Percentiles rank a stretch among this genome's conserved stretches.
Evolutionary conservation across 1,140 invertebrate species (phyloP).

Genomic region (Drosophila fuyamai): DNA sequence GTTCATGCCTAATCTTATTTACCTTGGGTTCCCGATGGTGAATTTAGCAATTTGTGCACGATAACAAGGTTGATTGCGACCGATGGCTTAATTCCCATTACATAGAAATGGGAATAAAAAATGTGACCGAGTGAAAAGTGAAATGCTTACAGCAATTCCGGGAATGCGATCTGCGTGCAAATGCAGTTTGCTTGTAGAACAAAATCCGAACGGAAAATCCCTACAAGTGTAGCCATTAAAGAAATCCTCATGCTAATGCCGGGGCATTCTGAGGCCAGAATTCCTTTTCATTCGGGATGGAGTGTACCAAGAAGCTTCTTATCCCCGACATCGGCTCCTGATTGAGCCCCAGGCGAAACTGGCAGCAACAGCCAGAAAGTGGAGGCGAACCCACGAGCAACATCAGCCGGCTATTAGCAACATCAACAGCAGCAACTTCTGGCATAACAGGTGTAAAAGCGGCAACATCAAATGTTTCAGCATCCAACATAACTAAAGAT

Average conservation of each 20-base stretch:
- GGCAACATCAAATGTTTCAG: background rate
- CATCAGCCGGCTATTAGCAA: background rate
- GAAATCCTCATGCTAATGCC: slow-evolving; percentile 30
- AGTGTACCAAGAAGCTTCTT: slow-evolving; percentile 14
- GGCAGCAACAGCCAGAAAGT: background rate
- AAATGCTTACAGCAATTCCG: slow-evolving; percentile 28
- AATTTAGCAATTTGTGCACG: slow-evolving; percentile 46
- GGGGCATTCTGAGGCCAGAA: slow-evolving; percentile 13
- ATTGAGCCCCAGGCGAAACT: background rate
- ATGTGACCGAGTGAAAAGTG: background rate
- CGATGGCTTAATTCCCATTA: slow-evolving; percentile 40
- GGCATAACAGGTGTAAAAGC: background rate
- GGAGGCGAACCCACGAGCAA: background rate
- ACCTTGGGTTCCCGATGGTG: slow-evolving; percentile 23
- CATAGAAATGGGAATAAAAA: slow-evolving; percentile 1
- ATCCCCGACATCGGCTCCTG: background rate
- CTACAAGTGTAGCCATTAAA: slow-evolving; percentile 26
- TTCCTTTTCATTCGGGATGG: slow-evolving; percentile 25
- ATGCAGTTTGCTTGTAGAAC: slow-evolving; percentile 37
- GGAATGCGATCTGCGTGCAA: slow-evolving; percentile 37
- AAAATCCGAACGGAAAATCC: slow-evolving; percentile 13
- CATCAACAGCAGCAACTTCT: background rate
- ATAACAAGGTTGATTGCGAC: slow-evolving; percentile 41
- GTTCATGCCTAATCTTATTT: slow-evolving; percentile 34
- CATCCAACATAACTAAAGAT: too few relatives aligned